Evolutionary conservation across 2,113 vertebrate genomes (phyloP).

Genomic region (Piprites chloris): DNA sequence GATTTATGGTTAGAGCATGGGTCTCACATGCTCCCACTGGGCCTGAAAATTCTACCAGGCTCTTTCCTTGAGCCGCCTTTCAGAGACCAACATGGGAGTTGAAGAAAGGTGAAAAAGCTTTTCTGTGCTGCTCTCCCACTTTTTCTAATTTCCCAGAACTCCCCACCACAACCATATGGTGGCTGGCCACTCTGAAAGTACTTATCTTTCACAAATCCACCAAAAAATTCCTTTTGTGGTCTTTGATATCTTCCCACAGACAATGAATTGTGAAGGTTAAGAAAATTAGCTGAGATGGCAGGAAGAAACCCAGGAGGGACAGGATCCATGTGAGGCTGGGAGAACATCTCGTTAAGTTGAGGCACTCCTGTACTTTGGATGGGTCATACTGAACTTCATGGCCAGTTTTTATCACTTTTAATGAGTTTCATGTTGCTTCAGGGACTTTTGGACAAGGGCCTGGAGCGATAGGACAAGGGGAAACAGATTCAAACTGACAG

Average conservation of each 20-base stretch:
- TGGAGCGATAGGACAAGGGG: neutral
- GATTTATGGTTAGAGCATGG: neutral
- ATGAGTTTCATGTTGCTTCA: neutral
- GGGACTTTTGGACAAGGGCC: neutral
- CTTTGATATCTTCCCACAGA: neutral
- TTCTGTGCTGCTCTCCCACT: neutral
- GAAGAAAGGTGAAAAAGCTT: neutral
- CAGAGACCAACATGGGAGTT: neutral
- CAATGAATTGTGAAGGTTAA: accelerated
- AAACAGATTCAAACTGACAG: accelerated
- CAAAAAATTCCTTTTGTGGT: neutral
- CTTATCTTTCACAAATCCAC: neutral
- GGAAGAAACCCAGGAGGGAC: neutral
- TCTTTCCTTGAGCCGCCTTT: neutral
- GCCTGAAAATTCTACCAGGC: neutral
- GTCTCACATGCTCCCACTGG: neutral
- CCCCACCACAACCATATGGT: neutral
- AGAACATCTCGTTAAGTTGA: accelerated
- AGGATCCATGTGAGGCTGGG: neutral
- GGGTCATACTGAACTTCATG: neutral
- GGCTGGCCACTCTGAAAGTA: neutral
- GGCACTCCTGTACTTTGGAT: neutral
- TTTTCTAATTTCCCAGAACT: neutral
- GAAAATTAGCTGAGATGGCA: neutral
- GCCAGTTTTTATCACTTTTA: accelerated